A percentile compares a stretch with the other conserved stretches of the same genome.
Evolutionary conservation across 2,888 invertebrate genomes (phyloP).

Genomic region (Hemaris fuciformis): DNA sequence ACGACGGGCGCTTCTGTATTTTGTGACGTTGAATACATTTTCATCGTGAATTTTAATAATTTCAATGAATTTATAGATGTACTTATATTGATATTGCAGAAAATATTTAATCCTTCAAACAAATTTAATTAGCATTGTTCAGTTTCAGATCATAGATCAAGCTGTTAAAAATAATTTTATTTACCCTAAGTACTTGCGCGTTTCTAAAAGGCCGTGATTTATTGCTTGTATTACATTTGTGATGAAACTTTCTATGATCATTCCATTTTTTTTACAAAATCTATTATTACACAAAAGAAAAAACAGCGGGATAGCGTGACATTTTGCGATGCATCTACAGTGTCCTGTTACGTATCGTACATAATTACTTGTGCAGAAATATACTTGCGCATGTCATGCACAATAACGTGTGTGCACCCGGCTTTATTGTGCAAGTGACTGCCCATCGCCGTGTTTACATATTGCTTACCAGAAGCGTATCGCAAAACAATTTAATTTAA

Average conservation of each 20-base stretch:
- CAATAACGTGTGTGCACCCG: conserved; percentile 8
- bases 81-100: not conserved
- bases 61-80: not conserved
- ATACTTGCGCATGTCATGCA: not conserved
- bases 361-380: not conserved
- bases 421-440: conserved; percentile 26
- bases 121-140: not conserved
- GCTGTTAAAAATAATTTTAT: not conserved
- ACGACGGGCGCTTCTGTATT: no score
- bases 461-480: conserved; percentile 39
- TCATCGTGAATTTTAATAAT: no score
- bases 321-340: not conserved
- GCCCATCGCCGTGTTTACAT: conserved; percentile 20
- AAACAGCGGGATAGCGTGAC: not conserved
- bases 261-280: not conserved
- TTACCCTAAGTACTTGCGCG: not conserved
- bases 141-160: not conserved
- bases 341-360: not conserved
- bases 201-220: not conserved
- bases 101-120: not conserved
- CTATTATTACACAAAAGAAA: not conserved
- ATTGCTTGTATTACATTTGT: not conserved
- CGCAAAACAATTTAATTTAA: conserved; percentile 27
- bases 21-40: no score
- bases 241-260: not conserved